A percentile compares a stretch with the other conserved stretches of the same genome.
These are phyloP conservation scores for Micrasema longulum DNA, from an alignment of 1,140 invertebrate species.

Conservation along the genomic window DNA sequence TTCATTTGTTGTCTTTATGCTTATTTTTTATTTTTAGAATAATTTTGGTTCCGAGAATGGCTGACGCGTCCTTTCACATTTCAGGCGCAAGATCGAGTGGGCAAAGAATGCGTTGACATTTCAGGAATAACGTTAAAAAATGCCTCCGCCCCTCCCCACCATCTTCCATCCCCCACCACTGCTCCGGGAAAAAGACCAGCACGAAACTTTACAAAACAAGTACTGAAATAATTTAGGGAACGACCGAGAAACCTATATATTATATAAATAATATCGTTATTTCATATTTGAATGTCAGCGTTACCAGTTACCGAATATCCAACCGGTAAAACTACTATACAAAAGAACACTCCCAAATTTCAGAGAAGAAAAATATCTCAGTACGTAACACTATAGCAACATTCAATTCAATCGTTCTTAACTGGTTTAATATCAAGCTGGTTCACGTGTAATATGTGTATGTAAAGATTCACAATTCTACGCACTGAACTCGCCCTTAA, in stretches of 20 bases:
- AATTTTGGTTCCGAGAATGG: conserved; percentile 1
- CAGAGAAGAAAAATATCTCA: background rate
- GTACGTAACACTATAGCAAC: background rate
- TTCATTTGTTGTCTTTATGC: too few relatives aligned
- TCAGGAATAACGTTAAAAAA: conserved; percentile 16
- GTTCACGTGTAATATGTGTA: background rate
- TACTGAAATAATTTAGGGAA: background rate
- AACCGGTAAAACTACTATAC: conserved; percentile 16
- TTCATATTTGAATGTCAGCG: too few relatives aligned
- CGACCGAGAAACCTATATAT: background rate
- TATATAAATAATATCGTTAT: background rate
- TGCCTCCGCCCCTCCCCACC: background rate
- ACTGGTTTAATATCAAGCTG: background rate
- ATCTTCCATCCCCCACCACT: too few relatives aligned
- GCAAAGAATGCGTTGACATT: conserved; percentile 15
- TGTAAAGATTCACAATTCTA: too few relatives aligned
- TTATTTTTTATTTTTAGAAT: too few relatives aligned
- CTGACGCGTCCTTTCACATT: conserved; percentile 26
- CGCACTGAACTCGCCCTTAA: too few relatives aligned
- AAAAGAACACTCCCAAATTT: conserved; percentile 4
- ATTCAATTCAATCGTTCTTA: conserved; percentile 1
- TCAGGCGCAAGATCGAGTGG: conserved; percentile 1
- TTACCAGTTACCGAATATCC: too few relatives aligned
- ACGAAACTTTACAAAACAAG: background rate
- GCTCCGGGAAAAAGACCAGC: too few relatives aligned